Evolutionary conservation across 2,113 vertebrate species (phyloP).

Genomic region (Taxidea taxus): DNA sequence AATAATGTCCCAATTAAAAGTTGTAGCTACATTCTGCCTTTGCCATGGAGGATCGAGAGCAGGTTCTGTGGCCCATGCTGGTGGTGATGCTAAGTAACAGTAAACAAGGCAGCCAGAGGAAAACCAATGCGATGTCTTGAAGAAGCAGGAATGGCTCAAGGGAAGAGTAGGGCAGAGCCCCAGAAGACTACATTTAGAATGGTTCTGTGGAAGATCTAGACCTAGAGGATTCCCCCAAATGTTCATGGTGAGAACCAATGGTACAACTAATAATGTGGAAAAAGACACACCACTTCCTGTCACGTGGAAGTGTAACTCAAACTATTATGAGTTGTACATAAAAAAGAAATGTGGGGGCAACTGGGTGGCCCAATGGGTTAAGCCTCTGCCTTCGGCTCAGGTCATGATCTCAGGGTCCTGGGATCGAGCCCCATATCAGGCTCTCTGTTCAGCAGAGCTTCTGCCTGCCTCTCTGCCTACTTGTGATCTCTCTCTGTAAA

Average conservation of each 20-base stretch:
- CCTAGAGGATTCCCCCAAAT: not conserved
- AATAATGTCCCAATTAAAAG: not conserved
- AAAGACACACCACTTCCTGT: not conserved
- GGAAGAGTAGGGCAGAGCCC: not conserved
- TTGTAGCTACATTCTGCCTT: not conserved
- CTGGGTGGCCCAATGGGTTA: too few relatives aligned
- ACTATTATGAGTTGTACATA: not conserved
- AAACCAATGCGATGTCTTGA: not conserved
- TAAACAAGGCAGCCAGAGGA: not conserved
- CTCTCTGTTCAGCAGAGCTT: too few relatives aligned
- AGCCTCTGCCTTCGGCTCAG: too few relatives aligned
- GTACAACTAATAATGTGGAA: not conserved
- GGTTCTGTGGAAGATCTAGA: not conserved
- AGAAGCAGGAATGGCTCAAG: not conserved
- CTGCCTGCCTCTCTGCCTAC: too few relatives aligned
- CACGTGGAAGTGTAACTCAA: not conserved
- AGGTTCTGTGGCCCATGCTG: not conserved
- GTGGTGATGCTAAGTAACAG: rapidly evolving
- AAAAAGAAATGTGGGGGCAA: not conserved
- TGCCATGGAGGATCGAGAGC: not conserved
- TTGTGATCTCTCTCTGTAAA: too few relatives aligned
- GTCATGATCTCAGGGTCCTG: too few relatives aligned
- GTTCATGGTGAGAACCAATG: not conserved
- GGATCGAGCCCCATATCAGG: too few relatives aligned
- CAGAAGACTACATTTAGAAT: not conserved